Evolutionary conservation across 2,113 vertebrate species (phyloP).

Genomic region (Geococcyx californianus): DNA sequence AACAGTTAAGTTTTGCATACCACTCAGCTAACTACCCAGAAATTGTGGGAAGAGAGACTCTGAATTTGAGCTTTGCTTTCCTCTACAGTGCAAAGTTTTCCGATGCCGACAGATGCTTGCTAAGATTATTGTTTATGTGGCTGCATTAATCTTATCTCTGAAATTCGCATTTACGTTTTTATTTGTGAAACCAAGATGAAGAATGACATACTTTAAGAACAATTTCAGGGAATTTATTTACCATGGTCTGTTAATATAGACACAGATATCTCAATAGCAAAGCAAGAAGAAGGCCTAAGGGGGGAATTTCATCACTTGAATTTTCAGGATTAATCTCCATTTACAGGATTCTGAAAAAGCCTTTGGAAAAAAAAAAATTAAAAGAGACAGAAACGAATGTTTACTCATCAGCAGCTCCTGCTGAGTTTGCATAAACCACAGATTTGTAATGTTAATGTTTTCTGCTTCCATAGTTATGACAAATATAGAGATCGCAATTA

Average conservation of each 20-base stretch:
- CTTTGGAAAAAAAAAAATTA: background rate
- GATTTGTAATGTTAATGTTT: conserved; percentile 36
- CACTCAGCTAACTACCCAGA: background rate
- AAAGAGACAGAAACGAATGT: background rate
- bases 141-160: background rate
- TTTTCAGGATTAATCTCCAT: background rate
- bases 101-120: background rate
- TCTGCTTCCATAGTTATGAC: conserved; percentile 16
- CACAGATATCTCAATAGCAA: background rate
- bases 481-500: conserved; percentile 38
- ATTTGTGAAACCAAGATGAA: background rate
- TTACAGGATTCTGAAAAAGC: background rate
- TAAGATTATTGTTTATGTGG: background rate
- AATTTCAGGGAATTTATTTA: background rate
- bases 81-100: background rate
- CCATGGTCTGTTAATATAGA: background rate
- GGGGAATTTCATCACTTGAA: background rate
- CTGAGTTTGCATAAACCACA: conserved; percentile 20
- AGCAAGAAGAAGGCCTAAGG: background rate
- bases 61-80: background rate
- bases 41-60: background rate
- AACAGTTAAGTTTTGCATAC: background rate
- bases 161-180: conserved; percentile 1
- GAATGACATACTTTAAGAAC: background rate
- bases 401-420: conserved; percentile 17